Evolutionary conservation across 1,140 invertebrate species (phyloP).

Genomic region (Cydia splendana): DNA sequence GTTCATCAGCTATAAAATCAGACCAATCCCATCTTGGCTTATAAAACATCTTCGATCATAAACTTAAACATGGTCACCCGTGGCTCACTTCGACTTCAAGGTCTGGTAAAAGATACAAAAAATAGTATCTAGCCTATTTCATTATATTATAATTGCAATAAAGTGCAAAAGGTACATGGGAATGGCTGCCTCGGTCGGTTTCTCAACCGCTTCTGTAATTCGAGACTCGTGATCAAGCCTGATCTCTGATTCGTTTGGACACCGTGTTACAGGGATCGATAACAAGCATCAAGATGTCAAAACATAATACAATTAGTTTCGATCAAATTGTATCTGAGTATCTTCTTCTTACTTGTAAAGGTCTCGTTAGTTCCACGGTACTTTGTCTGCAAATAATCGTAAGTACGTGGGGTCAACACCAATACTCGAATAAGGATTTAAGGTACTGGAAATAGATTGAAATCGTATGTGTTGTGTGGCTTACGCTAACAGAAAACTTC

Average conservation of each 20-base stretch:
- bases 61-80: no score
- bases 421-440: no score
- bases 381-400: neutral
- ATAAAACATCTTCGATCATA: no score
- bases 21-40: no score
- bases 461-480: no score
- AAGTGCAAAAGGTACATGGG: conserved; percentile 26
- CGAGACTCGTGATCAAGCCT: conserved; percentile 14
- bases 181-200: neutral
- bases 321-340: conserved; percentile 1
- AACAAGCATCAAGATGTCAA: neutral
- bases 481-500: no score
- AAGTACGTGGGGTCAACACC: neutral
- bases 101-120: no score
- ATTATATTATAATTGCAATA: conserved; percentile 1
- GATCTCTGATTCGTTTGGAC: conserved; percentile 4
- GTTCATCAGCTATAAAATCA: no score
- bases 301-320: conserved; percentile 2
- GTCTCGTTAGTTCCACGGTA: neutral
- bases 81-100: no score
- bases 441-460: no score
- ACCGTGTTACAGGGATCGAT: conserved; percentile 2
- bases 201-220: conserved; percentile 20
- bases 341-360: conserved; percentile 5
- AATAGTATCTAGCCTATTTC: neutral